A percentile compares a stretch with the other conserved stretches of the same genome.
phyloP scores from a whole-genome alignment of 1,140 invertebrate species.

The Adelges cooleyi region DNA sequence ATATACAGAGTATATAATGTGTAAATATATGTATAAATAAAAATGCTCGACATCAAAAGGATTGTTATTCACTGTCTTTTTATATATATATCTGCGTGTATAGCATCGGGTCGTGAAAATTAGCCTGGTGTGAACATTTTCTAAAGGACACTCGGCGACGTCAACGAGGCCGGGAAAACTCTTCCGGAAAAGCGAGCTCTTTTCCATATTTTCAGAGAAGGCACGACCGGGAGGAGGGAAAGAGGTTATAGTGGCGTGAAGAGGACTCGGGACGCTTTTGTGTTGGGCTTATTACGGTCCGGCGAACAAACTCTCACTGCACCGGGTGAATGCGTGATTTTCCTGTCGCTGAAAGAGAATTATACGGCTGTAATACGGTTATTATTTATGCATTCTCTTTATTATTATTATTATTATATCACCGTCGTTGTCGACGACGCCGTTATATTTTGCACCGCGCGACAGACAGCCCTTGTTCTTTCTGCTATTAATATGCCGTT shows the following conservation, averaged over 20 bases:
- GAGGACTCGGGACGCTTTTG: background rate
- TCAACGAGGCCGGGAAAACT: background rate
- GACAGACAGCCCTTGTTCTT: no score
- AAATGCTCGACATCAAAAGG: no score
- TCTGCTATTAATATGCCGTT: no score
- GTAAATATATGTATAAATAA: no score
- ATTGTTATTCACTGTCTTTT: no score
- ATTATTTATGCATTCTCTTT: no score
- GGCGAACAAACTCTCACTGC: background rate
- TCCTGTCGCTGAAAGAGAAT: background rate
- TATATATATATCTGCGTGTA: background rate
- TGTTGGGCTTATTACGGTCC: constrained; percentile 22
- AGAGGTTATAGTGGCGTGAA: background rate
- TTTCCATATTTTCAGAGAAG: constrained; percentile 21
- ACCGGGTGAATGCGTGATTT: background rate
- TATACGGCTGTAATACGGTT: no score
- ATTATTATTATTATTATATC: no score
- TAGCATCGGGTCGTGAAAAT: background rate
- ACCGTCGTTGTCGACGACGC: no score
- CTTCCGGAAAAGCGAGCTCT: constrained; percentile 22
- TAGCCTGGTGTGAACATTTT: constrained; percentile 26
- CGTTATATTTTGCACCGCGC: no score
- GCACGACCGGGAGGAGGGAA: background rate
- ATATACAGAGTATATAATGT: no score
- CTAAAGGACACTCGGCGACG: constrained; percentile 18